Evolutionary conservation across 2,888 invertebrate genomes (phyloP).

Genomic region (Ophion costatus): DNA sequence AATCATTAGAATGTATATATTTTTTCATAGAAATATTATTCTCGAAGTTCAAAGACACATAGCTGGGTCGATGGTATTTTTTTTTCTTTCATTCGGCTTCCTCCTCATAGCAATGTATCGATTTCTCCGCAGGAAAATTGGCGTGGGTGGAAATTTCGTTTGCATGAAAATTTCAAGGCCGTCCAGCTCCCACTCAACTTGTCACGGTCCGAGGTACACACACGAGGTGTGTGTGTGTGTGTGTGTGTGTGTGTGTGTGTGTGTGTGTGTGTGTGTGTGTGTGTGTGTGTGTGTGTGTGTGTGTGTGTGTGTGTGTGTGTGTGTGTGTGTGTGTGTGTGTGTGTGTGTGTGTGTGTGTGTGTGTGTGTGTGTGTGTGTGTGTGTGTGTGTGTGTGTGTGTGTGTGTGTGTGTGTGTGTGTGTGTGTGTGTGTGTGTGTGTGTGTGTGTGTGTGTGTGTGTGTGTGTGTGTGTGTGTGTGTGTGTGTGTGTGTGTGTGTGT

Average conservation of each 20-base stretch:
- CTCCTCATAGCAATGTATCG: not conserved
- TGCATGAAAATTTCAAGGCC: conserved; percentile 33
- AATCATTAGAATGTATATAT: not conserved
- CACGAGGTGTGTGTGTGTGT: too few relatives aligned
- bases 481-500: not conserved
- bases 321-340: not conserved
- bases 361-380: not conserved
- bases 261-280: not conserved
- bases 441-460: not conserved
- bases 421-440: not conserved
- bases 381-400: not conserved
- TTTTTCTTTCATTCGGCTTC: not conserved
- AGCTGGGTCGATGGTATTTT: not conserved
- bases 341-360: not conserved
- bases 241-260: not conserved
- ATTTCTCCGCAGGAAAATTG: not conserved
- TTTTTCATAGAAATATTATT: not conserved
- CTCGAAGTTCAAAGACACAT: not conserved
- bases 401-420: not conserved
- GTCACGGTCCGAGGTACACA: conserved; percentile 14
- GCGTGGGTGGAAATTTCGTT: not conserved
- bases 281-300: too few relatives aligned
- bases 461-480: not conserved
- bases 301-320: not conserved
- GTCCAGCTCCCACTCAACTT: not conserved